Percentiles rank a stretch among this genome's conserved stretches.
These are phyloP conservation scores for Monochamus alternatus DNA, from an alignment of 2,888 invertebrate genomes.

Conservation along the genomic window DNA sequence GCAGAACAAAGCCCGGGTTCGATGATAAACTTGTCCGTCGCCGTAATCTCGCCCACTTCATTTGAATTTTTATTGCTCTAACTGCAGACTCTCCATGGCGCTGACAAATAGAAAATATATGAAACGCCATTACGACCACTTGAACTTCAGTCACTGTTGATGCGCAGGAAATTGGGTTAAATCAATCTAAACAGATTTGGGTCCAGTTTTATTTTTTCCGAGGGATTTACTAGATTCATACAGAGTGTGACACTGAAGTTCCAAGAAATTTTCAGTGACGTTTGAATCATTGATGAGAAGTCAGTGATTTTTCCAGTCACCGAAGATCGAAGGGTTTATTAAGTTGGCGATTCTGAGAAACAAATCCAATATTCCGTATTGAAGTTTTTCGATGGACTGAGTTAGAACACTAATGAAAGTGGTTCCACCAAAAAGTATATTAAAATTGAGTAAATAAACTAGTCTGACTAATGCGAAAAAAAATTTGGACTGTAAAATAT, in stretches of 20 bases:
- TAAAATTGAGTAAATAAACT: too few relatives aligned
- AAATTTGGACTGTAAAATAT: too few relatives aligned
- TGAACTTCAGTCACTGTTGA: constrained; percentile 19
- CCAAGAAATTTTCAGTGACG: too few relatives aligned
- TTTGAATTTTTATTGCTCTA: constrained; percentile 43
- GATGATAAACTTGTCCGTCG: background rate
- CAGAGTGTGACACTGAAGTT: background rate
- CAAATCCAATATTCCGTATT: too few relatives aligned
- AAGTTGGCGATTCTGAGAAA: too few relatives aligned
- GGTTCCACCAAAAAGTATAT: too few relatives aligned
- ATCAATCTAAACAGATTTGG: constrained; percentile 8
- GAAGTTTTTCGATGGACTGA: too few relatives aligned
- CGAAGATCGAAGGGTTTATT: too few relatives aligned
- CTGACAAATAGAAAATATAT: constrained; percentile 25
- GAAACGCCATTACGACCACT: constrained; percentile 19
- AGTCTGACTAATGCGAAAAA: too few relatives aligned
- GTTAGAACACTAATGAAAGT: too few relatives aligned
- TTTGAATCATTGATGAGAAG: too few relatives aligned
- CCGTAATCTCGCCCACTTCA: constrained; percentile 24
- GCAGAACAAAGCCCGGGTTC: constrained; percentile 1
- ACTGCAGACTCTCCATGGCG: constrained; percentile 24
- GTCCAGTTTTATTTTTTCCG: background rate
- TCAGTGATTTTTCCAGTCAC: too few relatives aligned
- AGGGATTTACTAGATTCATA: background rate
- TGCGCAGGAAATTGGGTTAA: constrained; percentile 21